Percentiles rank a stretch among this genome's conserved stretches.
phyloP scores from a whole-genome alignment of 2,888 invertebrate species.

The Bedellia somnulentella region DNA sequence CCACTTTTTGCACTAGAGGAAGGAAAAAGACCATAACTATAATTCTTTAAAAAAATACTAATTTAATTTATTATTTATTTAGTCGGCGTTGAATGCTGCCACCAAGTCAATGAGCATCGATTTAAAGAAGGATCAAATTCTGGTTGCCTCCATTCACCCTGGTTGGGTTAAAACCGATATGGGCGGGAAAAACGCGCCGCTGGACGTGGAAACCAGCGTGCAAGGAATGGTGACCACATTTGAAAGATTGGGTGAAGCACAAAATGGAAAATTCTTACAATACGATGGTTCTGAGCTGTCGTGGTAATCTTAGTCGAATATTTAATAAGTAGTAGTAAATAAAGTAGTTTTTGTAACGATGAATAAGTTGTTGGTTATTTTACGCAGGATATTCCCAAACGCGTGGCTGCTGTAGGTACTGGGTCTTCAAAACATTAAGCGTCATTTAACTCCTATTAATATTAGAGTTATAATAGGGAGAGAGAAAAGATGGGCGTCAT shows the following conservation, averaged over 20 bases:
- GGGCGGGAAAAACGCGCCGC: slow-evolving; percentile 80
- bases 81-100: slow-evolving; percentile 85
- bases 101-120: slow-evolving; percentile 85
- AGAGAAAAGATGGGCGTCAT: too few relatives aligned
- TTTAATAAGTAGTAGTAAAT: too few relatives aligned
- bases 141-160: slow-evolving; percentile 78
- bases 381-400: neutral
- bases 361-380: neutral
- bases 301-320: slow-evolving; percentile 62
- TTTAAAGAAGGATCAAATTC: slow-evolving; percentile 71
- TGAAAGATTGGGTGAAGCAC: slow-evolving; percentile 58
- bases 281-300: slow-evolving; percentile 73
- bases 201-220: slow-evolving; percentile 71
- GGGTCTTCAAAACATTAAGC: too few relatives aligned
- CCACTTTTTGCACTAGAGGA: too few relatives aligned
- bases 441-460: too few relatives aligned
- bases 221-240: slow-evolving; percentile 68
- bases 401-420: too few relatives aligned
- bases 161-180: slow-evolving; percentile 92
- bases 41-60: too few relatives aligned
- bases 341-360: neutral
- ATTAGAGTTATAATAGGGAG: too few relatives aligned
- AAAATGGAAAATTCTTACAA: slow-evolving; percentile 78
- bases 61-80: slow-evolving; percentile 17
- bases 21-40: too few relatives aligned